Percentiles rank a stretch among this genome's conserved stretches.
phyloP scores from a whole-genome alignment of 2,797 vertebrate species.

The Astyanax mexicanus region DNA sequence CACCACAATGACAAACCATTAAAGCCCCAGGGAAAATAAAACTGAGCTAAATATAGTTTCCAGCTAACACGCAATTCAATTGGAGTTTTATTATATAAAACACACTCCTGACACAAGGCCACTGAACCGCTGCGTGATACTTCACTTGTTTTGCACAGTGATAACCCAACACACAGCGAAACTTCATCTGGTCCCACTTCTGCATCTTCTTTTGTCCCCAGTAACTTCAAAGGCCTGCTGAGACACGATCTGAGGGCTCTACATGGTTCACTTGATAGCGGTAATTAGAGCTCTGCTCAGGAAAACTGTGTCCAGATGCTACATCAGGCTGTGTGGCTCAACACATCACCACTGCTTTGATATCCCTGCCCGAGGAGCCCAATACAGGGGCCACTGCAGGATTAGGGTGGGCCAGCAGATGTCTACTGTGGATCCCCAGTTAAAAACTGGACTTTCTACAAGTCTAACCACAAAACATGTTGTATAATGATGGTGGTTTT shows the following conservation, averaged over 20 bases:
- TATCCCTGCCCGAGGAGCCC: not conserved
- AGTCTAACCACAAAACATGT: too few relatives aligned
- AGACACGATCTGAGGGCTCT: slow-evolving; percentile 19
- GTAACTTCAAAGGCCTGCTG: slow-evolving; percentile 40
- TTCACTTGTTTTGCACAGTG: not conserved
- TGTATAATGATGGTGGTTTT: too few relatives aligned
- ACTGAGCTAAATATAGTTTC: not conserved
- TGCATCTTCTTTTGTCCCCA: slow-evolving; percentile 3
- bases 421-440: not conserved
- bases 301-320: slow-evolving; percentile 57
- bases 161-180: slow-evolving; percentile 17
- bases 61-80: not conserved
- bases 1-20: not conserved
- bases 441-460: not conserved
- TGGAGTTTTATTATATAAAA: not conserved
- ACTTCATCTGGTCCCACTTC: slow-evolving; percentile 49
- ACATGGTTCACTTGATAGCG: slow-evolving; percentile 37
- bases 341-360: not conserved
- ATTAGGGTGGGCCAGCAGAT: not conserved
- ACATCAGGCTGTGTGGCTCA: not conserved
- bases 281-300: slow-evolving; percentile 61
- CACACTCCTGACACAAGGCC: not conserved
- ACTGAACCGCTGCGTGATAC: slow-evolving; percentile 12
- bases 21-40: not conserved
- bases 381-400: not conserved